Conservation (phyloP, 2,797 vertebrate species). For the Anguilla pacifica region DNA sequence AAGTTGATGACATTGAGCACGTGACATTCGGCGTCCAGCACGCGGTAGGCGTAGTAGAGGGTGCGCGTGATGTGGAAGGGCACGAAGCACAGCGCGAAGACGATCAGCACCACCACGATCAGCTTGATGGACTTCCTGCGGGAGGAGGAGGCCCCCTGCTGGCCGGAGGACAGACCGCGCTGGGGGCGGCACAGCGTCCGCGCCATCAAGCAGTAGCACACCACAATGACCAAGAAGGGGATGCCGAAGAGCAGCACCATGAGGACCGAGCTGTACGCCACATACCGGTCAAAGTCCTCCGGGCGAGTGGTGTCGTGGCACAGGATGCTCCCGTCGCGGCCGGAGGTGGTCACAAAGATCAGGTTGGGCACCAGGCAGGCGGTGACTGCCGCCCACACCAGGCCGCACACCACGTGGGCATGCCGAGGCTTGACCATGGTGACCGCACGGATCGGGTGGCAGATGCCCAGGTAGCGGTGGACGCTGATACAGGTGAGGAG, state of each 20-base stretch:
- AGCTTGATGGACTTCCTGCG: conserved; percentile 82
- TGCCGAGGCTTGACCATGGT: conserved; percentile 75
- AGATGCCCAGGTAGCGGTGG: conserved; percentile 89
- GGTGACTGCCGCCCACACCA: conserved; percentile 77
- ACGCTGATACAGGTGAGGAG: conserved; percentile 93
- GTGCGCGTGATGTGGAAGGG: conserved; percentile 93
- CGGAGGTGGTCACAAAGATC: conserved; percentile 86
- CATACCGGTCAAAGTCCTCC: conserved; percentile 78
- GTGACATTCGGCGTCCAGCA: conserved; percentile 75
- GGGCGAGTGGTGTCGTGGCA: conserved; percentile 92
- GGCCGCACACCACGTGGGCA: conserved; percentile 75
- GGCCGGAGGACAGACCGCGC: conserved; percentile 57
- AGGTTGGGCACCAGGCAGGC: conserved; percentile 86
- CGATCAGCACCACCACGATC: conserved; percentile 81
- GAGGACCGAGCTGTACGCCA: conserved; percentile 83
- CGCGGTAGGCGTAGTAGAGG: conserved; percentile 86
- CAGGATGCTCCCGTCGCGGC: conserved; percentile 76
- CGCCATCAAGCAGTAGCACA: conserved; percentile 89
- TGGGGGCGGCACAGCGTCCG: conserved; percentile 72
- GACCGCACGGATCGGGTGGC: conserved; percentile 84
- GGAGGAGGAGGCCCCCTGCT: conserved; percentile 62
- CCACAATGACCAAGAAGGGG: conserved; percentile 83
- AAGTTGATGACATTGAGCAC: conserved; percentile 87
- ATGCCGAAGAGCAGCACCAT: conserved; percentile 87
- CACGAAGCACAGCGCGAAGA: conserved; percentile 89